phyloP scores from a whole-genome alignment of 2,113 vertebrate species.

The Pyrgilauda ruficollis region DNA sequence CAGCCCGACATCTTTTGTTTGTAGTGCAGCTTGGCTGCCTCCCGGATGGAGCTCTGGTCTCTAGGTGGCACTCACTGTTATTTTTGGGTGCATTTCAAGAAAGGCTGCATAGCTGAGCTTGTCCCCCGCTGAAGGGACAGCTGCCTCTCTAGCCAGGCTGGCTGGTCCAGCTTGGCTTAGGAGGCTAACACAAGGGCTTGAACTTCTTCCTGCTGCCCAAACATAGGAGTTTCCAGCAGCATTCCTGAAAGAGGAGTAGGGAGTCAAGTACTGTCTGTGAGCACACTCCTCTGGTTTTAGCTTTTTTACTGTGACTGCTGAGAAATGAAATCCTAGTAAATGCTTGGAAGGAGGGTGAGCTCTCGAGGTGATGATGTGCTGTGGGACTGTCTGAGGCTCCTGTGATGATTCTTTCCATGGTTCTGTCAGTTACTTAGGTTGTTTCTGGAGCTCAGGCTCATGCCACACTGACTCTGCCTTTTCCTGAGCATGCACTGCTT shows the following conservation, averaged over 20 bases:
- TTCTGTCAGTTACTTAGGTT: neutral
- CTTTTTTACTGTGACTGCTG: neutral
- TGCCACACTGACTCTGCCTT: neutral
- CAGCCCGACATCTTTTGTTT: neutral
- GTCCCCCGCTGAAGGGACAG: neutral
- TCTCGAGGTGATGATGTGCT: fast-evolving
- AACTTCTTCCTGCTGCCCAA: neutral
- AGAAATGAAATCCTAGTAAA: neutral
- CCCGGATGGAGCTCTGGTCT: neutral
- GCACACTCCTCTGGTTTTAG: neutral
- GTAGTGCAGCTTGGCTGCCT: neutral
- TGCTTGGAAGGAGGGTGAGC: neutral
- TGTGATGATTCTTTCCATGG: neutral
- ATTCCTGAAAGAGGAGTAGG: neutral
- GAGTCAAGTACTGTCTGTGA: neutral
- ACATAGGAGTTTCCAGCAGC: neutral
- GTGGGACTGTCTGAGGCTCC: neutral
- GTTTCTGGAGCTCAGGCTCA: neutral
- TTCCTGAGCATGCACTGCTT: neutral
- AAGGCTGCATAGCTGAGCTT: neutral
- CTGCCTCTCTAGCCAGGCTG: neutral
- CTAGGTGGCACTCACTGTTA: conserved; percentile 26
- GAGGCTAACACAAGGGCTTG: neutral
- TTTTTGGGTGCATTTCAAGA: conserved; percentile 15
- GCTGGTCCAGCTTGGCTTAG: neutral